Percentiles rank a stretch among this genome's conserved stretches.
Conservation (phyloP, 2,797 vertebrate genomes). For the Zenarchopterus dispar region DNA sequence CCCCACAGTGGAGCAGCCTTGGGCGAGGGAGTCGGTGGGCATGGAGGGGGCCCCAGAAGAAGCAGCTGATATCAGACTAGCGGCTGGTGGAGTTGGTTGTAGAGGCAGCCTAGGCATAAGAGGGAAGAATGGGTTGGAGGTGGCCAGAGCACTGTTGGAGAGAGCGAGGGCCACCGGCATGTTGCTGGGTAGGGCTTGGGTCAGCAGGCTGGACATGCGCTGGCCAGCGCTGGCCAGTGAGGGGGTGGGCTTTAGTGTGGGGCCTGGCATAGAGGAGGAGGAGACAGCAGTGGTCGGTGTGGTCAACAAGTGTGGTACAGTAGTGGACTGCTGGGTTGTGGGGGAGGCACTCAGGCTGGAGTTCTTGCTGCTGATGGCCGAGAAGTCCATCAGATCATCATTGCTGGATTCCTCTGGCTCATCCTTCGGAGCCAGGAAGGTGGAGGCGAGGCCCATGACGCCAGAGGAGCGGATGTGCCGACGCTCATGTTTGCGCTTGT, state of each 20-base stretch:
- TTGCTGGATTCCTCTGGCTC: constrained; percentile 98
- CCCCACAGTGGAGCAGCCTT: constrained; percentile 82
- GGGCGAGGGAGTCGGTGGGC: constrained; percentile 84
- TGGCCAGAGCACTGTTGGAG: constrained; percentile 86
- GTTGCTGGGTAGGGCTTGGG: constrained; percentile 93
- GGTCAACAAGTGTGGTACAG: constrained; percentile 85
- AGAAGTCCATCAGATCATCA: constrained; percentile 98
- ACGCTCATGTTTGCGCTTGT: constrained; percentile 98
- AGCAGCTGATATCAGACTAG: constrained; percentile 84
- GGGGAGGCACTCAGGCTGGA: constrained; percentile 99
- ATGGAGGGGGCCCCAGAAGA: constrained; percentile 84
- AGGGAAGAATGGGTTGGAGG: constrained; percentile 90
- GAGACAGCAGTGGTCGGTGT: constrained; percentile 81
- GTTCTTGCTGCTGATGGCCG: constrained; percentile 97
- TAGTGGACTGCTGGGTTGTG: constrained; percentile 92
- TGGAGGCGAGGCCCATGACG: constrained; percentile 88
- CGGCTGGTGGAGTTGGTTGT: constrained; percentile 85
- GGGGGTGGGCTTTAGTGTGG: constrained; percentile 79
- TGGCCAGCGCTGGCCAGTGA: constrained; percentile 82
- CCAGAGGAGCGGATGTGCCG: constrained; percentile 93
- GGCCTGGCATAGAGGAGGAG: constrained; percentile 77
- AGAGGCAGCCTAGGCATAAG: constrained; percentile 88
- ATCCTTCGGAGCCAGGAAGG: constrained; percentile 91
- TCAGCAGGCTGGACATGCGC: constrained; percentile 91
- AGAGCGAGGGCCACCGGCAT: constrained; percentile 93